Conservation (phyloP, 23 tunicate genomes). For the Pegea sp. region DNA sequence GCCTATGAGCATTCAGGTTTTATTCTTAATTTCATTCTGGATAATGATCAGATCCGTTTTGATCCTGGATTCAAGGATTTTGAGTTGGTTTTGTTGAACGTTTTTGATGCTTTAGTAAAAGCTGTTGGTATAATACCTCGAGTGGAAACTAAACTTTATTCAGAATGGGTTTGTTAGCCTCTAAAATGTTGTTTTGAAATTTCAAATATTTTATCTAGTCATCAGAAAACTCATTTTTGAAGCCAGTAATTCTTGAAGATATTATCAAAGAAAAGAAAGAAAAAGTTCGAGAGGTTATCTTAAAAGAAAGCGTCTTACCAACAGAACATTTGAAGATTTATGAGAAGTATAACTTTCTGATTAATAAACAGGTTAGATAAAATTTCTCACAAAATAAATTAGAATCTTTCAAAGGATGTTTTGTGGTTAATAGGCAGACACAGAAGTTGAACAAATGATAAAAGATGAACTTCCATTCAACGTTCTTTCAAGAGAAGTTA, state of each 20-base stretch:
- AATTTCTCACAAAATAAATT: not conserved
- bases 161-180: conserved; percentile 74
- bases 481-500: conserved; percentile 58
- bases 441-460: conserved; percentile 53
- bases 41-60: conserved; percentile 37
- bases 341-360: conserved; percentile 82
- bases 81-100: conserved; percentile 49
- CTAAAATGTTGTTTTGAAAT: not conserved
- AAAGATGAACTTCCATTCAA: conserved; percentile 61
- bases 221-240: conserved; percentile 43
- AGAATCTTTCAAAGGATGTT: not conserved
- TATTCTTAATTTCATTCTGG: conserved; percentile 50
- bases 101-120: conserved; percentile 73
- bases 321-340: conserved; percentile 56
- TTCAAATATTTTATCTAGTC: conserved; percentile 21
- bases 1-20: conserved; percentile 85
- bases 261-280: conserved; percentile 48
- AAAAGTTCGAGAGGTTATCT: conserved; percentile 27
- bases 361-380: conserved; percentile 58
- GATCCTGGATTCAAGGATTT: conserved; percentile 93
- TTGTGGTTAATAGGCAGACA: conserved; percentile 45
- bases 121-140: conserved; percentile 93
- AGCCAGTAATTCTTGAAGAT: conserved; percentile 77
- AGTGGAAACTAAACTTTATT: conserved; percentile 92
- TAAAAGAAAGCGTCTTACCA: conserved; percentile 65